Conservation (phyloP, 35 echinoderm and acorn worm species). For the Ptychodera flava region DNA sequence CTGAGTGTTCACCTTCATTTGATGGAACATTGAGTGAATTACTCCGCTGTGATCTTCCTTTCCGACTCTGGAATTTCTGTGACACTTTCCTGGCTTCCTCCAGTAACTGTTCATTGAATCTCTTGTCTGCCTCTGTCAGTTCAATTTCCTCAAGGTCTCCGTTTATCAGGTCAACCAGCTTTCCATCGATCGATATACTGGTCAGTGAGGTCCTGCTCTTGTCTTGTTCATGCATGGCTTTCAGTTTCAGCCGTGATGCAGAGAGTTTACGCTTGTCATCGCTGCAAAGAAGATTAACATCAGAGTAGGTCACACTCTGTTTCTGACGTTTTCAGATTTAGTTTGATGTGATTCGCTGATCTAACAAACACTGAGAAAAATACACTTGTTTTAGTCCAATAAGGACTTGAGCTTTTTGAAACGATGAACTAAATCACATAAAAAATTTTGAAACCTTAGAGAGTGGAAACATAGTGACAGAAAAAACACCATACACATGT, state of each 20-base stretch:
- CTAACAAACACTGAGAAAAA: too few relatives aligned
- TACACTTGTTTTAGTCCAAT: too few relatives aligned
- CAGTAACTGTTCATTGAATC: conserved; percentile 51
- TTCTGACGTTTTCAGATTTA: too few relatives aligned
- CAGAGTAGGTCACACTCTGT: too few relatives aligned
- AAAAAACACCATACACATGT: too few relatives aligned
- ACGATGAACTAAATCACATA: too few relatives aligned
- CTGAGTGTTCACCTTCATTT: conserved; percentile 15
- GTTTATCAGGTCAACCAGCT: conserved; percentile 36
- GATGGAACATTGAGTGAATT: not conserved
- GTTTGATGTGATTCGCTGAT: too few relatives aligned
- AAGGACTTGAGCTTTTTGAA: too few relatives aligned
- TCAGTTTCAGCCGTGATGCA: not conserved
- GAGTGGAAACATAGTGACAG: too few relatives aligned
- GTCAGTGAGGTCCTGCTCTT: not conserved
- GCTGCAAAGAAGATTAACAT: too few relatives aligned
- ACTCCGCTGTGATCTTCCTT: conserved; percentile 36
- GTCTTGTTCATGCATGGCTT: not conserved
- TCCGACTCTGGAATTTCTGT: conserved; percentile 70
- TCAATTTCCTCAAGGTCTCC: conserved; percentile 42
- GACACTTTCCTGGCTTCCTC: conserved; percentile 64
- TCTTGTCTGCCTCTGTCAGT: conserved; percentile 67
- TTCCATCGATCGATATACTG: not conserved
- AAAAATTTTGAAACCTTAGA: too few relatives aligned
- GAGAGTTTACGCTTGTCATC: not conserved